Percentiles rank a stretch among this genome's conserved stretches.
Conservation (phyloP, 2,888 invertebrate genomes). For the Helleia helle region DNA sequence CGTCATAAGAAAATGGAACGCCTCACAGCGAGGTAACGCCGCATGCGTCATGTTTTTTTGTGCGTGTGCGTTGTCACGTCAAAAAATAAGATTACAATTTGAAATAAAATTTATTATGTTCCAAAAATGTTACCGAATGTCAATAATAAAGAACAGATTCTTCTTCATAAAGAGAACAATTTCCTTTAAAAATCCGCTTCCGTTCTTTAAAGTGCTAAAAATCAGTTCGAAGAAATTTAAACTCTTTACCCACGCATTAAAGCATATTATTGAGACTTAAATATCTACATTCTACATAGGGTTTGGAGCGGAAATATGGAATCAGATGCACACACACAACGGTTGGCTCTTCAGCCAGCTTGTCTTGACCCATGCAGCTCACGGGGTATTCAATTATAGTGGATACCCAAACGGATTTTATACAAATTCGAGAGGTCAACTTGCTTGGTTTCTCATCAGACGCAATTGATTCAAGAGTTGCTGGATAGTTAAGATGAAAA, state of each 20-base stretch:
- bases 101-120: too few species aligned
- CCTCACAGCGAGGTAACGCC: too few species aligned
- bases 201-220: constrained; percentile 20
- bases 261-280: constrained; percentile 30
- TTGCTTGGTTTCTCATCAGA: constrained; percentile 37
- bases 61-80: too few species aligned
- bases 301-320: constrained; percentile 62
- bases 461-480: constrained; percentile 68
- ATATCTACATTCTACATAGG: constrained; percentile 38
- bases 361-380: constrained; percentile 34
- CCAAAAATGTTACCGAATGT: background rate
- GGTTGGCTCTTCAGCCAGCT: constrained; percentile 43
- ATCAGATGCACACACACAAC: constrained; percentile 49
- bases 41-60: too few species aligned
- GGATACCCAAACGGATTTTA: constrained; percentile 24
- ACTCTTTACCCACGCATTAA: constrained; percentile 25
- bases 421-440: constrained; percentile 36
- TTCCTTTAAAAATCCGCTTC: constrained; percentile 31
- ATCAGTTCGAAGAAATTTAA: constrained; percentile 20
- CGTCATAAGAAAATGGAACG: too few species aligned
- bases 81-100: too few species aligned
- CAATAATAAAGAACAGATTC: constrained; percentile 1
- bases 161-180: constrained; percentile 20
- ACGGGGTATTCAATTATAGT: constrained; percentile 29
- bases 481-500: constrained; percentile 43